Evolutionary conservation across 2,113 vertebrate species (phyloP), one percentile per base, ranked within the genome.

Genomic region (Misgurnus mizolepis): DNA sequence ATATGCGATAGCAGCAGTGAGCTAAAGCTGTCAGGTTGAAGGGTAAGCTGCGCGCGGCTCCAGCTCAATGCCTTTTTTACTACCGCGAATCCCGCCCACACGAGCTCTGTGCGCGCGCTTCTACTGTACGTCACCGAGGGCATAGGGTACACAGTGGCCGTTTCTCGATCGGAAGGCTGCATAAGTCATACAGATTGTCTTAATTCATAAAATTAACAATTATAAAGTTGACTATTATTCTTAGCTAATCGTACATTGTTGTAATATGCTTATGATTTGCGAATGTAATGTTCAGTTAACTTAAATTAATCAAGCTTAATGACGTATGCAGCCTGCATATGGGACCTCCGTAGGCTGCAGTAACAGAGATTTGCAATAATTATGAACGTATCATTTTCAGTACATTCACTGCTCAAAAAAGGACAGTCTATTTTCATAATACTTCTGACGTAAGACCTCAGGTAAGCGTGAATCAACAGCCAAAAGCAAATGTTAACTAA

Each of bases 1-100:
- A 3, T 12, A 14, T 27, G 34, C 11, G 22, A 27, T 11, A 9
- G 14, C 27, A 64, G 60, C 22, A 64, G 73, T 56, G 27, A 34
- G 27, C 27, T 34, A 3, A 14, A 61, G 47, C 1, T 53, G 27
- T 18, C 22, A 53, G 11, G 43, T 43, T 61, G 45, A 15, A 50
- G 11, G 1, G 4, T 39, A 34, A 34, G 27, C 27, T 34, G 62
- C 27, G 15, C 47, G 53, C 53, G 7, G 14, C 9, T 70, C 18
- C 68, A 61, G 65, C 18, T 50, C 64, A 34, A 34, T 65, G 41
- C 53, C 65, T 34, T 76, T 75, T 79, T 69, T 50, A 83, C 70
- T 68, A 66, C 70, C 6, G 60, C 60, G 14, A 75, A 47, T 15
- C 47, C 58, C 78, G 71, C 84, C 78, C 81, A 76, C 70, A 47